These are phyloP conservation scores for Coenonympha glycerion DNA, from an alignment of 2,888 invertebrate genomes.

Conservation along the genomic window DNA sequence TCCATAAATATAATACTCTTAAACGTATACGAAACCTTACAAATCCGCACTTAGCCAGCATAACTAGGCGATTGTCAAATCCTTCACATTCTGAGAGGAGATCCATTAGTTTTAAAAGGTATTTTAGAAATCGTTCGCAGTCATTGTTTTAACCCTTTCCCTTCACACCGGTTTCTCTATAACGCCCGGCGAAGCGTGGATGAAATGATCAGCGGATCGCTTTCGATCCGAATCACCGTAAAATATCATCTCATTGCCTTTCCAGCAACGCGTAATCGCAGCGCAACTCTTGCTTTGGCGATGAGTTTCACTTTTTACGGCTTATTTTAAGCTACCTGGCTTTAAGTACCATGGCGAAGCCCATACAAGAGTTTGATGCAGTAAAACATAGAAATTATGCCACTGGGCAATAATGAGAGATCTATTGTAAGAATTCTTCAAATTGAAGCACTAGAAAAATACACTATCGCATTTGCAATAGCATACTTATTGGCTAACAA, in stretches of 20 bases:
- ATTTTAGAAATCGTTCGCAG: neutral
- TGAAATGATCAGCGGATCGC: conserved; percentile 15
- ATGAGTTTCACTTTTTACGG: conserved; percentile 10
- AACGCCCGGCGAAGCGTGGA: conserved; percentile 15
- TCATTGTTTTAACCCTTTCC: conserved; percentile 5
- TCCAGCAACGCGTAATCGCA: conserved; percentile 5
- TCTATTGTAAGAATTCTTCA: too few relatives aligned
- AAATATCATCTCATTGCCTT: conserved; percentile 13
- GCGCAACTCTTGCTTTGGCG: neutral
- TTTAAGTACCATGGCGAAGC: too few relatives aligned
- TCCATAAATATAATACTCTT: too few relatives aligned
- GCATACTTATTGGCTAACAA: too few relatives aligned
- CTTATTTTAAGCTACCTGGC: neutral
- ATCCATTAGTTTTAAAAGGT: neutral
- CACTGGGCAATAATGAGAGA: too few relatives aligned
- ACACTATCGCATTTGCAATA: too few relatives aligned
- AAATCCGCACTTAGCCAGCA: too few relatives aligned
- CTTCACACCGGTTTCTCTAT: conserved; percentile 4
- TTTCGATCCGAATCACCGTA: conserved; percentile 20
- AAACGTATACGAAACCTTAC: too few relatives aligned
- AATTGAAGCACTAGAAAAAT: too few relatives aligned
- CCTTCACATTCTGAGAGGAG: neutral
- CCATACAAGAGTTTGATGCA: too few relatives aligned
- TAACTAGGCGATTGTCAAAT: too few relatives aligned
- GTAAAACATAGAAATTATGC: too few relatives aligned